Percentiles rank a stretch among this genome's conserved stretches.
Evolutionary conservation across 1,140 invertebrate species (phyloP).

Genomic region (Thereuonema tuberculata): DNA sequence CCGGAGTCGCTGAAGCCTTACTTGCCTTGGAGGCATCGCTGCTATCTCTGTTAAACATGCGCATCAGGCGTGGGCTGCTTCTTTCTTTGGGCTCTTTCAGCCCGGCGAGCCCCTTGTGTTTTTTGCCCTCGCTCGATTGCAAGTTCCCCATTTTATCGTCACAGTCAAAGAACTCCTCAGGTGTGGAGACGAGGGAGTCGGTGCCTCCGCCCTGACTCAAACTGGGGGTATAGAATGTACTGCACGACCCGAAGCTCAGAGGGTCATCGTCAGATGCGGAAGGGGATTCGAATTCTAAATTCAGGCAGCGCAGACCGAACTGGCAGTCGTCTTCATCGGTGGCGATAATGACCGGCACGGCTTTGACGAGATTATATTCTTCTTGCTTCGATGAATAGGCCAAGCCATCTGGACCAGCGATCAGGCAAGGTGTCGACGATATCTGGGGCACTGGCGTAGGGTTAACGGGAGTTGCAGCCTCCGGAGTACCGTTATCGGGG

Average conservation of each 20-base stretch:
- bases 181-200: neutral
- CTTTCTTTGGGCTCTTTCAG: slow-evolving; percentile 1
- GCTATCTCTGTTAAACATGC: slow-evolving; percentile 5
- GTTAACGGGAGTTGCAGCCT: neutral
- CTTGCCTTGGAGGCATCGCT: neutral
- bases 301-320: neutral
- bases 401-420: neutral
- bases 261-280: neutral
- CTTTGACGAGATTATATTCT: neutral
- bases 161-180: neutral
- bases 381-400: neutral
- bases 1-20: neutral
- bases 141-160: slow-evolving; percentile 4
- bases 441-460: neutral
- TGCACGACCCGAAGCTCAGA: neutral
- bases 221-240: neutral
- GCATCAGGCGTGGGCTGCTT: slow-evolving; percentile 6
- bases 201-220: neutral
- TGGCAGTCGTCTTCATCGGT: slow-evolving; percentile 1
- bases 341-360: neutral
- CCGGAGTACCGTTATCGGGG: neutral
- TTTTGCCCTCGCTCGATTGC: slow-evolving; percentile 7
- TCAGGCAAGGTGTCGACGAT: neutral
- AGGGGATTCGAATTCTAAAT: neutral
- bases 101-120: neutral